These are phyloP conservation scores for Rutilus rutilus DNA, from an alignment of 2,113 vertebrate species.

Conservation along the genomic window DNA sequence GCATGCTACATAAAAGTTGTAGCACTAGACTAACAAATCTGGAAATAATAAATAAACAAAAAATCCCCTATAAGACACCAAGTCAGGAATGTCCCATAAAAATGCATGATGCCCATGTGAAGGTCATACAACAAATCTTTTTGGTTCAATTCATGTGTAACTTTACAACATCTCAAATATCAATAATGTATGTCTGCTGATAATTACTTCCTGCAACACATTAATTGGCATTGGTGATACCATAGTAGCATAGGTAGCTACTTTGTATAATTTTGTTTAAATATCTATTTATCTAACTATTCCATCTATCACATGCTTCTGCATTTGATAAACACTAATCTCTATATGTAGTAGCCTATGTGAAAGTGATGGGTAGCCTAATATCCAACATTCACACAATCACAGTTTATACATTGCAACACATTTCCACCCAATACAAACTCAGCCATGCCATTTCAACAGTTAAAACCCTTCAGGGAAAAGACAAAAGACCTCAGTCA, in stretches of 20 bases:
- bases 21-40: neutral
- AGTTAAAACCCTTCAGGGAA: neutral
- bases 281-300: neutral
- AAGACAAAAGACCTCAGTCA: neutral
- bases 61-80: neutral
- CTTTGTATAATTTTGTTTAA: neutral
- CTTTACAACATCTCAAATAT: neutral
- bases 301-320: neutral
- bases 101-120: neutral
- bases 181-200: neutral
- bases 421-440: neutral
- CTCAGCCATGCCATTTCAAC: neutral
- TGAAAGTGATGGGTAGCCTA: neutral
- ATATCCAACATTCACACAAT: constrained; percentile 41
- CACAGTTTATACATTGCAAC: constrained; percentile 47
- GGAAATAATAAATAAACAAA: neutral
- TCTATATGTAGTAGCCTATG: neutral
- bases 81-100: neutral
- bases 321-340: neutral
- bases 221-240: too few species aligned
- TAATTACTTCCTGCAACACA: neutral
- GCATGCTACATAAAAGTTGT: neutral
- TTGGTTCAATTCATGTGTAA: too few species aligned
- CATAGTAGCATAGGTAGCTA: neutral
- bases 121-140: neutral